These are phyloP conservation scores for Eudorcas thomsonii DNA, from an alignment of 2,113 vertebrate genomes.

Conservation along the genomic window DNA sequence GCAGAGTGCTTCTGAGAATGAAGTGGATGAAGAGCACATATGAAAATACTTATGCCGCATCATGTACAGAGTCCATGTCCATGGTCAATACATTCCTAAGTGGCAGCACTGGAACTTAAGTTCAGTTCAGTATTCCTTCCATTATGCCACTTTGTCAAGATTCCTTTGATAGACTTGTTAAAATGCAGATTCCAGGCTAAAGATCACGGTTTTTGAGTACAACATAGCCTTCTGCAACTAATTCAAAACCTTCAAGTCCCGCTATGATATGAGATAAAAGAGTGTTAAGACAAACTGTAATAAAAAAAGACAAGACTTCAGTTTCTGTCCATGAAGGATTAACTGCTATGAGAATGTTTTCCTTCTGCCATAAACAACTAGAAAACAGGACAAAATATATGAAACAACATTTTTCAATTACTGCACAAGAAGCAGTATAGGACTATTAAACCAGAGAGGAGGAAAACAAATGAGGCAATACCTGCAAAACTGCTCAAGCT, in stretches of 20 bases:
- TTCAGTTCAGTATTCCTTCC: background rate
- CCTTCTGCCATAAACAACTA: conserved; percentile 52
- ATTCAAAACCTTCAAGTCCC: conserved; percentile 7
- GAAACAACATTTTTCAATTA: conserved; percentile 63
- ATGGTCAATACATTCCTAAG: background rate
- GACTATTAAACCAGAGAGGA: conserved; percentile 25
- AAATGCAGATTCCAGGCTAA: conserved; percentile 31
- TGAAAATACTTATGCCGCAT: background rate
- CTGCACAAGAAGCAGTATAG: conserved; percentile 35
- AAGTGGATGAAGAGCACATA: background rate
- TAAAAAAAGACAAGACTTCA: conserved; percentile 58
- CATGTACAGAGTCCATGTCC: background rate
- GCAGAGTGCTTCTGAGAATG: background rate
- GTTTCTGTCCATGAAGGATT: conserved; percentile 53
- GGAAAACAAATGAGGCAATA: background rate
- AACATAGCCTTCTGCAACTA: background rate
- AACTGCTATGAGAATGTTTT: conserved; percentile 48
- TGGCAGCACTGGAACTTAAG: background rate
- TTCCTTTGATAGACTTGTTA: background rate
- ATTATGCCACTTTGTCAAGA: background rate
- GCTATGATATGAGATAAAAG: conserved; percentile 32
- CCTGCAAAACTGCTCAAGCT: background rate
- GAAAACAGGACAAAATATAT: conserved; percentile 65
- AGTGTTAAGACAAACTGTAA: conserved; percentile 49
- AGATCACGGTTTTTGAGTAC: background rate